Evolutionary conservation across 2,888 invertebrate species (phyloP).

Genomic region (Hypsopygia costalis): DNA sequence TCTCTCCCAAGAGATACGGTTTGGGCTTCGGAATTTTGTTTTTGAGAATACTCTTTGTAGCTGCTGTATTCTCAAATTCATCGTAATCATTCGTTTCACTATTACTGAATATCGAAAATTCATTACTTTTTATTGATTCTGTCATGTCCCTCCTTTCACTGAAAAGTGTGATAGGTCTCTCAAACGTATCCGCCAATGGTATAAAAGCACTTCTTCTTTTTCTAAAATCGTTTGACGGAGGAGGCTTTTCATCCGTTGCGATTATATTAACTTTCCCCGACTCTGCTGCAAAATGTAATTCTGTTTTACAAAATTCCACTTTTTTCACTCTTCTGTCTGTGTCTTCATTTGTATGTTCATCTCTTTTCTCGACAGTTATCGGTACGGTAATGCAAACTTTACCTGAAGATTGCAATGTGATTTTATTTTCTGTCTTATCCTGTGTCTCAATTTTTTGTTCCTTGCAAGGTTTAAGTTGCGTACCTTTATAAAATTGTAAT

Average conservation of each 20-base stretch:
- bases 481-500: slow-evolving; percentile 38
- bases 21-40: slow-evolving; percentile 87
- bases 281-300: slow-evolving; percentile 92
- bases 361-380: slow-evolving; percentile 47
- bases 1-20: slow-evolving; percentile 87
- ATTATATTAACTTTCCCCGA: slow-evolving; percentile 93
- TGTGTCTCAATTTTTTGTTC: slow-evolving; percentile 43
- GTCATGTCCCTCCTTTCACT: slow-evolving; percentile 65
- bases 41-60: slow-evolving; percentile 86
- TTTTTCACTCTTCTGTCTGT: slow-evolving; percentile 82
- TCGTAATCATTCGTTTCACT: slow-evolving; percentile 61
- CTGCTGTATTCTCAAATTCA: slow-evolving; percentile 64
- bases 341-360: slow-evolving; percentile 48
- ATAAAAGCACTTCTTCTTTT: slow-evolving; percentile 82
- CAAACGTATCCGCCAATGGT: slow-evolving; percentile 59
- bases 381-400: slow-evolving; percentile 68
- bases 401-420: slow-evolving; percentile 58
- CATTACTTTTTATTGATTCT: slow-evolving; percentile 27
- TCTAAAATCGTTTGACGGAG: slow-evolving; percentile 90
- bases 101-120: slow-evolving; percentile 28
- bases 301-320: slow-evolving; percentile 93
- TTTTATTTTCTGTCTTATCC: slow-evolving; percentile 46
- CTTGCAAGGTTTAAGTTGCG: slow-evolving; percentile 42
- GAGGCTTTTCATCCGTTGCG: slow-evolving; percentile 93
- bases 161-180: slow-evolving; percentile 83